Conservation (phyloP, 2,113 vertebrate genomes). For the Melanotaenia duboulayi region DNA sequence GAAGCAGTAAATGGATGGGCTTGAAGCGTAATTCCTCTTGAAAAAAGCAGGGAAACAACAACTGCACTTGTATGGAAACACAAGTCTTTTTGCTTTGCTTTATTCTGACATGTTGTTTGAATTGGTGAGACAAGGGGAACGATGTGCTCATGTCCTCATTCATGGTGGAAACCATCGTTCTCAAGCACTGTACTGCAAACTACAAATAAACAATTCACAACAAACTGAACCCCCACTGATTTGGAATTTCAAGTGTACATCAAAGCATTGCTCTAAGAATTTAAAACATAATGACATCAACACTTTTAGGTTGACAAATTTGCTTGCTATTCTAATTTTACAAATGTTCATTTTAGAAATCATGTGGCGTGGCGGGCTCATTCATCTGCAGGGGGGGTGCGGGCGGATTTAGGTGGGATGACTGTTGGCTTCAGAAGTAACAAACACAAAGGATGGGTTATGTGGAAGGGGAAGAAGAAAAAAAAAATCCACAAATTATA, state of each 20-base stretch:
- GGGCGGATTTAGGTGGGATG: constrained; percentile 48
- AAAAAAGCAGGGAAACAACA: constrained; percentile 38
- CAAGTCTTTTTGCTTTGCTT: constrained; percentile 55
- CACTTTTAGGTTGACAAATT: not conserved
- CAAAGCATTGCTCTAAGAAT: not conserved
- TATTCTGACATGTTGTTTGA: constrained; percentile 62
- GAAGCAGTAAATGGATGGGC: constrained; percentile 57
- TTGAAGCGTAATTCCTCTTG: constrained; percentile 60
- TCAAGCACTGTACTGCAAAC: constrained; percentile 9
- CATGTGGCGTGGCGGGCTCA: constrained; percentile 48
- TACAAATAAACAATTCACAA: constrained; percentile 4
- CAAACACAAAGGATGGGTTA: constrained; percentile 73
- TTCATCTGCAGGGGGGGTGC: constrained; percentile 54
- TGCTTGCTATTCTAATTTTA: constrained; percentile 5
- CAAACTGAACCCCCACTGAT: constrained; percentile 15
- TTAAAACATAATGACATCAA: constrained; percentile 6
- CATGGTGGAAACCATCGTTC: constrained; percentile 14
- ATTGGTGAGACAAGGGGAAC: constrained; percentile 45
- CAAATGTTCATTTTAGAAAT: constrained; percentile 45
- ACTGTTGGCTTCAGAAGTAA: constrained; percentile 65
- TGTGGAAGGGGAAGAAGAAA: constrained; percentile 56
- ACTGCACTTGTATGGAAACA: constrained; percentile 51
- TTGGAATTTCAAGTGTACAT: not conserved
- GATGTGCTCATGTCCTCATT: constrained; percentile 34
- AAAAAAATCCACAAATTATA: constrained; percentile 79